Percentiles rank a stretch among this genome's conserved stretches.
Evolutionary conservation across 2,888 invertebrate species (phyloP).

Genomic region (Sesia apiformis): DNA sequence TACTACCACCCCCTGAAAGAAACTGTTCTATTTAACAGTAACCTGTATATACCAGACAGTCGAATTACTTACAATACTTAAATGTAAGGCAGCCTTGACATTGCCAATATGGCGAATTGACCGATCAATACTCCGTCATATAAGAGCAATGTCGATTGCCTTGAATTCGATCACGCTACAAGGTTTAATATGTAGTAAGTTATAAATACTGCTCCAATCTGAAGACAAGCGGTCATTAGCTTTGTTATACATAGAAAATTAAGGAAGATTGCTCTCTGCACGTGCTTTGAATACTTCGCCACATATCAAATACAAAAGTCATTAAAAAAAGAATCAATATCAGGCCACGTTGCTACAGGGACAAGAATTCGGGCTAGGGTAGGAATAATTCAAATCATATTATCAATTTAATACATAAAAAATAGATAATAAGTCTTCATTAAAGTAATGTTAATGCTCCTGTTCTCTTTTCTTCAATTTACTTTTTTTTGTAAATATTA

Average conservation of each 20-base stretch:
- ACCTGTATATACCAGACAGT: neutral
- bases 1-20: too few species aligned
- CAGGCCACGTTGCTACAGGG: too few species aligned
- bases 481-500: too few species aligned
- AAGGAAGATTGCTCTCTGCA: neutral
- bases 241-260: constrained; percentile 14
- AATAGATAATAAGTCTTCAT: too few species aligned
- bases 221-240: constrained; percentile 46
- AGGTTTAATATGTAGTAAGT: constrained; percentile 36
- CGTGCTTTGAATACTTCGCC: constrained; percentile 5
- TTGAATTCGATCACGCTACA: constrained; percentile 48
- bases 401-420: too few species aligned
- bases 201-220: constrained; percentile 26
- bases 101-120: constrained; percentile 46
- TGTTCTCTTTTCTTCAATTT: too few species aligned
- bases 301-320: too few species aligned
- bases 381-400: too few species aligned
- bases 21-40: too few species aligned
- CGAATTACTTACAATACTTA: constrained; percentile 3
- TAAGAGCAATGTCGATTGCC: constrained; percentile 61
- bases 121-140: constrained; percentile 55
- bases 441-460: too few species aligned
- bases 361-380: too few species aligned
- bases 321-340: too few species aligned
- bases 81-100: constrained; percentile 47